Evolutionary conservation across 2,888 invertebrate species (phyloP), one percentile per base, ranked within the genome.

Genomic region (Machimus atricapillus): DNA sequence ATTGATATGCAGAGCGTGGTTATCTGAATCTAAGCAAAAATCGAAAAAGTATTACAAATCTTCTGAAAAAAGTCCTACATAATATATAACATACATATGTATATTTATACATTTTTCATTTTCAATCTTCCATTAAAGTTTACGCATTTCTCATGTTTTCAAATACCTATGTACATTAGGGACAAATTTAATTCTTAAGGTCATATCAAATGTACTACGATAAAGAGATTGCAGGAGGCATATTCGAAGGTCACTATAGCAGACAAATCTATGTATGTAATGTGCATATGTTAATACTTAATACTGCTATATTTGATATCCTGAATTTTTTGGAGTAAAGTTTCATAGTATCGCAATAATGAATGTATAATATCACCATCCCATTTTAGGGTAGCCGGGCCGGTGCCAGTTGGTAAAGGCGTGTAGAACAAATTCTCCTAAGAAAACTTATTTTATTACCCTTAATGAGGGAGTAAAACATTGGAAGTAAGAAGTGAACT

Each of bases 1-100:
- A 95, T 95, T 58, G 95, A 95, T 89, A 96, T 94, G 91, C 95
- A 95, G 37, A 96, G 91, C 0, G 96, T 95, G 14, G 95, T 95
- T 85, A 95, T 94, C 92, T 96, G 95, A 83, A 95, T 95, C 94
- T 95, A 92, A 83, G 91, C 52, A 52, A 52, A 52, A n/a, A 19
- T 46, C 52, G 52, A n/a, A 52, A 34, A 52, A 52, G 91, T 46
- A 40, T 78, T 52, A 52, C 52, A 52, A 52, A 52, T 52, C n/a
- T n/a, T 0, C 4, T 52, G 46, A 82, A 2, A 27, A 40, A 37
- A 16, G 7, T 31, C 12, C 8, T 7, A 78, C 1, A 78, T 16
- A 23, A 86, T 56, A 58, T 31, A n/a, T 9, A n/a, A n/a, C n/a
- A 46, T 19, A 40, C 12, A 46, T 46, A 46, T 46, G 3, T 14